phyloP scores from a whole-genome alignment of 2,888 invertebrate genomes.

The Herminia tarsipennalis region DNA sequence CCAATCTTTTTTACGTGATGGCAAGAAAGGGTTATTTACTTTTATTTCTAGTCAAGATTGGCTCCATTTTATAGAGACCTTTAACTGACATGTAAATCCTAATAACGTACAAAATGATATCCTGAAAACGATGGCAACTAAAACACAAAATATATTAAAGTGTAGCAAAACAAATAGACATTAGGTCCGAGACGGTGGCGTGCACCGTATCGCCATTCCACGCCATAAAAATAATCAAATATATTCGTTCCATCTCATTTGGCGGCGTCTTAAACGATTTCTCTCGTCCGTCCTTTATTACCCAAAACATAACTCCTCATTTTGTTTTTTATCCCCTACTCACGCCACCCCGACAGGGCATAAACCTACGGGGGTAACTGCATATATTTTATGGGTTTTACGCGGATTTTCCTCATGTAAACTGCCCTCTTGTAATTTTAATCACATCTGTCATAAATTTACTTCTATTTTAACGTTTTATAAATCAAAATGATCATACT shows the following conservation, averaged over 20 bases:
- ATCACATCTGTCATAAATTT: conserved; percentile 47
- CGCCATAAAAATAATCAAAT: conserved; percentile 85
- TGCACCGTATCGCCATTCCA: conserved; percentile 79
- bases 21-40: too few relatives aligned
- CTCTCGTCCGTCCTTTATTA: conserved; percentile 85
- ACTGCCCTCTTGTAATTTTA: conserved; percentile 54
- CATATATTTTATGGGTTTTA: conserved; percentile 79
- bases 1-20: too few relatives aligned
- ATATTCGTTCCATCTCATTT: conserved; percentile 86
- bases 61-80: too few relatives aligned
- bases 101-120: conserved; percentile 20
- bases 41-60: too few relatives aligned
- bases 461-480: conserved; percentile 26
- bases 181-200: conserved; percentile 67
- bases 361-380: conserved; percentile 76
- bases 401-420: conserved; percentile 60
- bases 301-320: conserved; percentile 86
- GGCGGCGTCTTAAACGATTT: conserved; percentile 85
- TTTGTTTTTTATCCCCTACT: conserved; percentile 85
- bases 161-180: conserved; percentile 80
- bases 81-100: too few relatives aligned
- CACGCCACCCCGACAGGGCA: conserved; percentile 69
- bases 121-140: conserved; percentile 49
- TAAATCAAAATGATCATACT: conserved; percentile 42
- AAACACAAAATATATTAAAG: conserved; percentile 72